Percentiles rank a stretch among this genome's conserved stretches.
Conservation (phyloP, 2,888 invertebrate species). For the Lampropteryx suffumata region DNA sequence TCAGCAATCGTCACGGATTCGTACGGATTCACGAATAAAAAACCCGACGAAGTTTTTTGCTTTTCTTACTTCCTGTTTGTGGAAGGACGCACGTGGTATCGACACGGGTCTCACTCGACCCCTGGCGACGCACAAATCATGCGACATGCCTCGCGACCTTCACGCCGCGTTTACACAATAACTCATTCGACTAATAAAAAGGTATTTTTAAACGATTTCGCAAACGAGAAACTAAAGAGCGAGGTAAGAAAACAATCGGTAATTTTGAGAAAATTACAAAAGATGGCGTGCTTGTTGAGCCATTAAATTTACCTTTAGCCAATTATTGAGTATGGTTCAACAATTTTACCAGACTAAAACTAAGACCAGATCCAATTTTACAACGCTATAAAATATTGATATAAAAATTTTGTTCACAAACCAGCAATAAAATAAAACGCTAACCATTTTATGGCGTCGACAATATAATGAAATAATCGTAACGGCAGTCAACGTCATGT, state of each 20-base stretch:
- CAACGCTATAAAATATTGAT: constrained; percentile 79
- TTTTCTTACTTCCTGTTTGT: constrained; percentile 36
- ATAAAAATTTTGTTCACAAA: constrained; percentile 72
- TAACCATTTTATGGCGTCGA: constrained; percentile 80
- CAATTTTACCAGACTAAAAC: constrained; percentile 54
- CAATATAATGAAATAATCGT: constrained; percentile 83
- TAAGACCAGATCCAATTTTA: constrained; percentile 64
- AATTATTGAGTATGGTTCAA: too few species aligned
- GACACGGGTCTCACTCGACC: constrained; percentile 61
- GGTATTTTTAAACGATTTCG: constrained; percentile 6
- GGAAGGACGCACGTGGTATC: constrained; percentile 59
- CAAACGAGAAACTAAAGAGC: background rate
- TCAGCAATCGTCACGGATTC: constrained; percentile 2
- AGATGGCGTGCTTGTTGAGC: too few species aligned
- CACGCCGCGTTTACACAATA: constrained; percentile 26
- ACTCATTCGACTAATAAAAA: constrained; percentile 17
- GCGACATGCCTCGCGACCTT: constrained; percentile 50
- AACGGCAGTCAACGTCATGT: constrained; percentile 77
- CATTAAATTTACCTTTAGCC: too few species aligned
- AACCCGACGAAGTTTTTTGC: constrained; percentile 14
- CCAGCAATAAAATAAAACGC: constrained; percentile 79
- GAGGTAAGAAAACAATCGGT: too few species aligned
- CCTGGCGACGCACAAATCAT: constrained; percentile 70
- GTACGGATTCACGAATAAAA: constrained; percentile 6
- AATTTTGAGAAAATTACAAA: too few species aligned